Conservation (phyloP, 2,113 vertebrate genomes). For the Ceyx margarethae region DNA sequence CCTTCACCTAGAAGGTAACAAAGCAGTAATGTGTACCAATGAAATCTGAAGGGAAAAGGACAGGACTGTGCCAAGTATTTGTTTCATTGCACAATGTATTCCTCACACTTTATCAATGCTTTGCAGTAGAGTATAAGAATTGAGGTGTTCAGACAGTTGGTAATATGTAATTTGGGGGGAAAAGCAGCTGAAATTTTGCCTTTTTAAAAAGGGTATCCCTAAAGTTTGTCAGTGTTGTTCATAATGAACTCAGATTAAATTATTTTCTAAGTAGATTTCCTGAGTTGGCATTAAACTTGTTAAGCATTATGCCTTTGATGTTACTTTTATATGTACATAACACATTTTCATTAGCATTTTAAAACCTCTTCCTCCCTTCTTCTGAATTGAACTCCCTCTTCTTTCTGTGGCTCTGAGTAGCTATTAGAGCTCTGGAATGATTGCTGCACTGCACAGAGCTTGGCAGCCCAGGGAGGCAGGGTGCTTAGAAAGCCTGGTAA, state of each 20-base stretch:
- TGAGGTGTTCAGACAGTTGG: not conserved
- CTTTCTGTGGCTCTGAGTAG: not conserved
- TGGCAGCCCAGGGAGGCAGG: not conserved
- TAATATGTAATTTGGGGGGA: not conserved
- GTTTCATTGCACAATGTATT: not conserved
- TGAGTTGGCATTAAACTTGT: not conserved
- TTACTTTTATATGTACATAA: not conserved
- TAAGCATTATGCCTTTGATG: not conserved
- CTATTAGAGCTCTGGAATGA: not conserved
- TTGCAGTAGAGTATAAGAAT: not conserved
- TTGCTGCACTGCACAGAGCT: not conserved
- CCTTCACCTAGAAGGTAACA: conserved; percentile 25
- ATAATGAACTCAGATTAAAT: conserved; percentile 17
- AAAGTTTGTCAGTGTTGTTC: conserved; percentile 16
- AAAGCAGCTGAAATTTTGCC: not conserved
- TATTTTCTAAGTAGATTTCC: conserved; percentile 29
- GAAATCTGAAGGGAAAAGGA: not conserved
- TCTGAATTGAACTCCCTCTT: not conserved
- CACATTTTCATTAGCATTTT: not conserved
- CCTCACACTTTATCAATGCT: not conserved
- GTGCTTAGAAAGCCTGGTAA: not conserved
- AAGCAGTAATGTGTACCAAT: not conserved
- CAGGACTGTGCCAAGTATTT: not conserved
- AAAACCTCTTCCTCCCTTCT: not conserved
- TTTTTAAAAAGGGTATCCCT: not conserved